Conservation (phyloP, 2,888 invertebrate genomes). For the Apotomis betuletana region DNA sequence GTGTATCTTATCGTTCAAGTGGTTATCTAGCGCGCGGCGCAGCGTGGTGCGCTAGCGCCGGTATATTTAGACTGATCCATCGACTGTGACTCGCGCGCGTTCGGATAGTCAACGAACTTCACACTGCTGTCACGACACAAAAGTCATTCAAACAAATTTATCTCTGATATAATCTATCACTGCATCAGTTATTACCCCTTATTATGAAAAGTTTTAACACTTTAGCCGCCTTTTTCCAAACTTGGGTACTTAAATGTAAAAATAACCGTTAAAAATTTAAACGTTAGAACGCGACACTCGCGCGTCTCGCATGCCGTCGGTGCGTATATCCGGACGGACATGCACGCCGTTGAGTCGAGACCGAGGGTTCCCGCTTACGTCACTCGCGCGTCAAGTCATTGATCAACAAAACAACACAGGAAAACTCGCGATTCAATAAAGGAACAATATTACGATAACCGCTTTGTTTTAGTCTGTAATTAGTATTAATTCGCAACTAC, state of each 20-base stretch:
- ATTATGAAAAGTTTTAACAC: conserved; percentile 7
- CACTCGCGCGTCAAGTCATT: conserved; percentile 33
- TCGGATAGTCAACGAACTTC: conserved; percentile 55
- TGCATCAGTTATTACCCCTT: not conserved
- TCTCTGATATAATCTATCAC: not conserved
- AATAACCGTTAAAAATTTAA: conserved; percentile 35
- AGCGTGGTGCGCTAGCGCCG: conserved; percentile 69
- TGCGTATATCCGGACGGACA: conserved; percentile 31
- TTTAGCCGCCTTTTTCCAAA: not conserved
- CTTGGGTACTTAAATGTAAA: not conserved
- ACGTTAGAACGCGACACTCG: conserved; percentile 9
- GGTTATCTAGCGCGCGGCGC: conserved; percentile 68
- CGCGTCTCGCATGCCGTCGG: conserved; percentile 23
- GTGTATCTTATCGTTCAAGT: conserved; percentile 74
- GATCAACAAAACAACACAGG: conserved; percentile 39
- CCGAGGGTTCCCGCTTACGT: conserved; percentile 34
- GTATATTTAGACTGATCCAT: conserved; percentile 80
- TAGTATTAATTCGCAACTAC: not conserved
- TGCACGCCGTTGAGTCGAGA: conserved; percentile 29
- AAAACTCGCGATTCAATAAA: conserved; percentile 34
- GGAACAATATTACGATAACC: conserved; percentile 15
- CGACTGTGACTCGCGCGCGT: conserved; percentile 68
- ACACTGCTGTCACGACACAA: conserved; percentile 21
- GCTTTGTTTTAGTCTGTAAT: conserved; percentile 2
- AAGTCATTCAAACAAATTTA: conserved; percentile 5